Evolutionary conservation across 1,140 invertebrate genomes (phyloP).

Genomic region (Paraescarpia echinospica): DNA sequence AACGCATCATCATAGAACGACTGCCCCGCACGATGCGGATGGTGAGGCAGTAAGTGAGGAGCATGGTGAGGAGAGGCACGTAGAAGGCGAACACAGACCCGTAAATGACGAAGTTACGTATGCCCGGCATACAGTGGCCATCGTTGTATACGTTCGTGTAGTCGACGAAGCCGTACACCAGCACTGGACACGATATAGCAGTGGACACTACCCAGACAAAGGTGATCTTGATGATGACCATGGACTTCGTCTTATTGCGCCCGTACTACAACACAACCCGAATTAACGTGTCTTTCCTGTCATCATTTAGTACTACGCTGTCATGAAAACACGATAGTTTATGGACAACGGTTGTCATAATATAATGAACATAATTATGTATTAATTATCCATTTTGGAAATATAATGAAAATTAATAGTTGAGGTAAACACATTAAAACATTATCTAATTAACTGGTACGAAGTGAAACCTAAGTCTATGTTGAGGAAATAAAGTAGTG

Average conservation of each 20-base stretch:
- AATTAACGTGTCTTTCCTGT: no score
- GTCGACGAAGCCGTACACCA: constrained; percentile 76
- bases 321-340: no score
- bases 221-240: constrained; percentile 85
- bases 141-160: constrained; percentile 54
- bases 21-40: constrained; percentile 64
- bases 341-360: no score
- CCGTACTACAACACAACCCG: constrained; percentile 70
- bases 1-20: constrained; percentile 41
- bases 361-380: no score
- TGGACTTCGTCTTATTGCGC: constrained; percentile 80
- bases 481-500: no score
- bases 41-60: constrained; percentile 88
- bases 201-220: constrained; percentile 88
- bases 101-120: constrained; percentile 35
- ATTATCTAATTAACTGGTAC: no score
- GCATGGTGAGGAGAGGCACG: constrained; percentile 91
- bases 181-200: constrained; percentile 83
- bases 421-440: no score
- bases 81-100: constrained; percentile 91
- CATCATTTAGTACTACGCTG: neutral
- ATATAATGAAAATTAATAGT: no score
- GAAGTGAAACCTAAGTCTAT: no score
- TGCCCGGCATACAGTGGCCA: constrained; percentile 68
- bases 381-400: no score